A percentile compares a stretch with the other conserved stretches of the same genome.
Evolutionary conservation across 1,140 invertebrate species (phyloP).

Genomic region (Drosophila nigromelanica): DNA sequence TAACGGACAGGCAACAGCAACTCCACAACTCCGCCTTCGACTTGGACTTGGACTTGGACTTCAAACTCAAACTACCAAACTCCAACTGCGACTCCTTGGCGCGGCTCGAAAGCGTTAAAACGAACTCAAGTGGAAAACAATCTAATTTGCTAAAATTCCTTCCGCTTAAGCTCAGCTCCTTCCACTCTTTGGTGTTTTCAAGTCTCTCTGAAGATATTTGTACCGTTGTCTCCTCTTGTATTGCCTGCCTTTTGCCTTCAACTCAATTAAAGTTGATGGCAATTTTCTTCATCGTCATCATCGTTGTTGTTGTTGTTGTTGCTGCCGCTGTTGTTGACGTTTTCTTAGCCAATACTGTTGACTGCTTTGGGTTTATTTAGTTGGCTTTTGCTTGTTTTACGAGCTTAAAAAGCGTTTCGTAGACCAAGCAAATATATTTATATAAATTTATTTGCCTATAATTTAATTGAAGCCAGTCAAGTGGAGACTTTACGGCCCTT

Average conservation of each 20-base stretch:
- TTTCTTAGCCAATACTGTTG: slow-evolving; percentile 66
- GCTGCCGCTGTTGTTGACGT: slow-evolving; percentile 29
- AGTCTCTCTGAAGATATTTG: slow-evolving; percentile 19
- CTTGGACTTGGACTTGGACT: slow-evolving; percentile 8
- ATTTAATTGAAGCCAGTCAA: slow-evolving; percentile 65
- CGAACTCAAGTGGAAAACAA: slow-evolving; percentile 84
- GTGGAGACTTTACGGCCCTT: slow-evolving; percentile 14
- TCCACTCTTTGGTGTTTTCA: slow-evolving; percentile 25
- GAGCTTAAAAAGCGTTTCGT: slow-evolving; percentile 53
- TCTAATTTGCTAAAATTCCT: slow-evolving; percentile 83
- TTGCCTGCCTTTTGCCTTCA: slow-evolving; percentile 61
- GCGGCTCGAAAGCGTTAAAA: slow-evolving; percentile 72
- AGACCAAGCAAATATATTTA: slow-evolving; percentile 41
- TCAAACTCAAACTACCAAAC: slow-evolving; percentile 4
- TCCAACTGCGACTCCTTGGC: slow-evolving; percentile 30
- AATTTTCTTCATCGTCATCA: slow-evolving; percentile 55
- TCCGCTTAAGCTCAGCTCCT: slow-evolving; percentile 54
- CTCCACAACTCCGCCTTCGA: neutral
- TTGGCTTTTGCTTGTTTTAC: slow-evolving; percentile 64
- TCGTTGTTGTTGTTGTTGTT: slow-evolving; percentile 1
- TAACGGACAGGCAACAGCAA: slow-evolving; percentile 10
- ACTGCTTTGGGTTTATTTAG: slow-evolving; percentile 69
- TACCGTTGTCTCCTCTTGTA: slow-evolving; percentile 31
- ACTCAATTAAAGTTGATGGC: slow-evolving; percentile 82
- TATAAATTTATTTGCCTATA: slow-evolving; percentile 79